Evolutionary conservation across 2,113 vertebrate species (phyloP).

Genomic region (Oncorhynchus clarkii): DNA sequence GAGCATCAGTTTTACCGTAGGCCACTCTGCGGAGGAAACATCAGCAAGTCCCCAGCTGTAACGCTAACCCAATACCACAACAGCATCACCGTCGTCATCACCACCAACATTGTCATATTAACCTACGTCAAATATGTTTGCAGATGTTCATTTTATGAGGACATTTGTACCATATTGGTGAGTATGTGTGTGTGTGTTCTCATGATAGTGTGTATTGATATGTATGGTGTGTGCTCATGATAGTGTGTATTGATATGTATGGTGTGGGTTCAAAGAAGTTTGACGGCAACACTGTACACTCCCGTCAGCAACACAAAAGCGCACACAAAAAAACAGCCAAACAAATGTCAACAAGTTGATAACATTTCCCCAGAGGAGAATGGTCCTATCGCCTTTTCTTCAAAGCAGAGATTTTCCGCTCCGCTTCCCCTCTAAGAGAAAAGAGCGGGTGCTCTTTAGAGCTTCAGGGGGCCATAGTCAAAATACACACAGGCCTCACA

Average conservation of each 20-base stretch:
- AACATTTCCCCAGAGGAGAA: slow-evolving; percentile 12
- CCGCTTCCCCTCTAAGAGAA: slow-evolving; percentile 41
- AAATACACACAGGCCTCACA: slow-evolving; percentile 68
- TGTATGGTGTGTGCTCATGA: too few species aligned
- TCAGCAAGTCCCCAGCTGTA: slow-evolving; percentile 14
- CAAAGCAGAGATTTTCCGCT: slow-evolving; percentile 64
- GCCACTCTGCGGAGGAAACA: slow-evolving; percentile 27
- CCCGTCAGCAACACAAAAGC: slow-evolving; percentile 29
- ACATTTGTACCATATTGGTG: slow-evolving; percentile 5
- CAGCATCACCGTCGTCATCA: too few species aligned
- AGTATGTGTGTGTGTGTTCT: background rate
- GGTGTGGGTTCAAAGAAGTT: background rate
- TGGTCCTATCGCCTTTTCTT: slow-evolving; percentile 54
- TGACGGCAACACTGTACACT: slow-evolving; percentile 58
- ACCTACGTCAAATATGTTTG: too few species aligned
- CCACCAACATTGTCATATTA: too few species aligned
- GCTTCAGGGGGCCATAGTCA: slow-evolving; percentile 68
- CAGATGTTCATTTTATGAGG: too few species aligned
- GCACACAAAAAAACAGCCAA: slow-evolving; percentile 42
- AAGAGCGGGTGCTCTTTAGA: slow-evolving; percentile 40
- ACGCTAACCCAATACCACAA: too few species aligned
- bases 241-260: slow-evolving; percentile 7
- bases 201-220: background rate
- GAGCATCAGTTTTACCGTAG: slow-evolving; percentile 13
- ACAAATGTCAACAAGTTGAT: slow-evolving; percentile 53